Evolutionary conservation across 2,797 vertebrate species (phyloP), one percentile per base, ranked within the genome.

Genomic region (Pogonophryne albipinna): DNA sequence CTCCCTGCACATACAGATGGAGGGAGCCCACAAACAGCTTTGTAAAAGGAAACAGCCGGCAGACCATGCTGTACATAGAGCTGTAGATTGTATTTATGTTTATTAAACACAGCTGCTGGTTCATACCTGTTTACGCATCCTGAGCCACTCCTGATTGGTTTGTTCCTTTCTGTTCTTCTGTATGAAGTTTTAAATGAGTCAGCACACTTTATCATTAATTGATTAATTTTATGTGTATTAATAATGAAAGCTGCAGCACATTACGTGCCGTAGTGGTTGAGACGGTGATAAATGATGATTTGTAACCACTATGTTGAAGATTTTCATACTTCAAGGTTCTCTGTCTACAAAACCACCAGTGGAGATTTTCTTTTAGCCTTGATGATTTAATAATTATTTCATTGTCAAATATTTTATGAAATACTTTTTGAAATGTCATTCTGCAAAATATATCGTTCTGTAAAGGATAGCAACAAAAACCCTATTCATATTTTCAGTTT

Each of bases 1-100:
- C 42, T 78, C 58, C 34, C 66, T 31, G 70, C 23, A 41, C 19
- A 4, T 65, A 9, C 78, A 87, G 81, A 87, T 83, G 83, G 79
- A 61, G 16, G 0, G 68, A 59, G 42, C 62, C 15, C 61, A 31
- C 38, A 10, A 61, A 9, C 65, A 16, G 66, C 55, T 17, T 62
- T 19, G 31, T 15, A 12, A 20, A 20, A 6, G 50, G 47, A 19
- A 45, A 13, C 87, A 87, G 81, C 81, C 58, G 70, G 77, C 1
- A 1, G 46, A 20, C 0, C 67, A 4, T 14, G 38, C 55, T 31
- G 49, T 45, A 59, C 61, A 17, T 17, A 27, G 13, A 6, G 17
- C 66, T 62, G 51, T 12, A 9, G 6, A 38, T 38, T 38, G 34
- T 38, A 9, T 38, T 38, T 38, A 45, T 55, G 57, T 66, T 59